These are phyloP conservation scores for Gallinago jamesoni DNA, from an alignment of 2,113 vertebrate species.

Conservation along the genomic window DNA sequence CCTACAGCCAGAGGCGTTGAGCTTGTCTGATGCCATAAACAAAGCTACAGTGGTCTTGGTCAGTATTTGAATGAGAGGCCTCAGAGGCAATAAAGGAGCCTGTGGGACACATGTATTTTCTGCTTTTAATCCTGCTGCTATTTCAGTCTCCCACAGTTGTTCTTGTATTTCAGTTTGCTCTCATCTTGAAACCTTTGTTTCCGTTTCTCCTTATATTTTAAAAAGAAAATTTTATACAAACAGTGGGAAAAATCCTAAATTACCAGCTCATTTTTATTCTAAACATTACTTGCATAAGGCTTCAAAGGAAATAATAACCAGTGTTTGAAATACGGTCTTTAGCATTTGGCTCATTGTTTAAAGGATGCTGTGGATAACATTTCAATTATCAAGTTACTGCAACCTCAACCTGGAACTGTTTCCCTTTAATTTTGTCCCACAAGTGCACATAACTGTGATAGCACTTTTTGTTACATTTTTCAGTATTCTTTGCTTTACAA, in stretches of 20 bases:
- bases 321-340: not conserved
- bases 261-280: slow-evolving; percentile 3
- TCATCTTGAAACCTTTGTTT: slow-evolving; percentile 4
- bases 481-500: not conserved
- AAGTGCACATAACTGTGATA: not conserved
- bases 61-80: not conserved
- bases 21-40: slow-evolving; percentile 14
- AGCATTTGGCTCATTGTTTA: slow-evolving; percentile 9
- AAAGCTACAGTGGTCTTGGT: not conserved
- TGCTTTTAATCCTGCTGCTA: slow-evolving; percentile 18
- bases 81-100: slow-evolving; percentile 9
- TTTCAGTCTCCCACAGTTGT: slow-evolving; percentile 19
- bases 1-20: not conserved
- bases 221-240: slow-evolving; percentile 13
- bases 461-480: not conserved
- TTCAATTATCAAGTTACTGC: slow-evolving; percentile 7
- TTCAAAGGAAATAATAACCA: slow-evolving; percentile 25
- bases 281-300: not conserved
- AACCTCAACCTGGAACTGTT: not conserved
- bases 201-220: not conserved
- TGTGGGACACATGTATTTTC: not conserved
- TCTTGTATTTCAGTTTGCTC: slow-evolving; percentile 37
- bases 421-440: not conserved
- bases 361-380: not conserved
- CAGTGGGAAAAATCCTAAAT: not conserved